Conservation (phyloP, 1,140 invertebrate species). For the Macrobrachium nipponense region DNA sequence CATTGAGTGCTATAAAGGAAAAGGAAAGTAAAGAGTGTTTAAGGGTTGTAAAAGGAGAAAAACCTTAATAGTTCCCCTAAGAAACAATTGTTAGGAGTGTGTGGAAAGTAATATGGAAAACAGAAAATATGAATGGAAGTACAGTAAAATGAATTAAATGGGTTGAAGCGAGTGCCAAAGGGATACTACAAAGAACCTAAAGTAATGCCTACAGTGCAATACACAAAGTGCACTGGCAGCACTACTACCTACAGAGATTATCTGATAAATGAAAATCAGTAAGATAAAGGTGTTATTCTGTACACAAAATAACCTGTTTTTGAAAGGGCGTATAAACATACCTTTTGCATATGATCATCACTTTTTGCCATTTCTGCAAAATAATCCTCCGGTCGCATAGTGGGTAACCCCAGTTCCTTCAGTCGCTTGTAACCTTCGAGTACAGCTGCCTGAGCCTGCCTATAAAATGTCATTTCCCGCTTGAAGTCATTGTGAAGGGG, state of each 20-base stretch:
- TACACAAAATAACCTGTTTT: neutral
- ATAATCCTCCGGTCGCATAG: conserved; percentile 92
- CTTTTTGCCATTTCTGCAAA: conserved; percentile 99
- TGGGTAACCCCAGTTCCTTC: conserved; percentile 80
- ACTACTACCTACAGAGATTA: neutral
- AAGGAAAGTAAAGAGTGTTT: no score
- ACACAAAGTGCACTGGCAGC: no score
- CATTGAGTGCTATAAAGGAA: no score
- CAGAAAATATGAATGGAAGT: no score
- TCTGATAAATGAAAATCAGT: neutral
- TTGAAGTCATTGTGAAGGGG: conserved; percentile 93
- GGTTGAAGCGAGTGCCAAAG: no score
- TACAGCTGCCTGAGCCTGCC: conserved; percentile 85
- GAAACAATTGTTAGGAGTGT: no score
- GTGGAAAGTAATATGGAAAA: no score
- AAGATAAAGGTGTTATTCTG: neutral
- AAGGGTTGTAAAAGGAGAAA: no score
- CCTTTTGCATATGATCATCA: conserved; percentile 97
- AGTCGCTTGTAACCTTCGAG: conserved; percentile 82
- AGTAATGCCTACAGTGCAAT: no score
- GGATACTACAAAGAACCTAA: no score
- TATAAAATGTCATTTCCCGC: conserved; percentile 89
- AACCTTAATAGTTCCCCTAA: no score
- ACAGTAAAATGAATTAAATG: no score
- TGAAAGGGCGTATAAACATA: conserved; percentile 63